Evolutionary conservation across 2,113 vertebrate species (phyloP), one percentile per base, ranked within the genome.

Genomic region (Synodontis membranacea): DNA sequence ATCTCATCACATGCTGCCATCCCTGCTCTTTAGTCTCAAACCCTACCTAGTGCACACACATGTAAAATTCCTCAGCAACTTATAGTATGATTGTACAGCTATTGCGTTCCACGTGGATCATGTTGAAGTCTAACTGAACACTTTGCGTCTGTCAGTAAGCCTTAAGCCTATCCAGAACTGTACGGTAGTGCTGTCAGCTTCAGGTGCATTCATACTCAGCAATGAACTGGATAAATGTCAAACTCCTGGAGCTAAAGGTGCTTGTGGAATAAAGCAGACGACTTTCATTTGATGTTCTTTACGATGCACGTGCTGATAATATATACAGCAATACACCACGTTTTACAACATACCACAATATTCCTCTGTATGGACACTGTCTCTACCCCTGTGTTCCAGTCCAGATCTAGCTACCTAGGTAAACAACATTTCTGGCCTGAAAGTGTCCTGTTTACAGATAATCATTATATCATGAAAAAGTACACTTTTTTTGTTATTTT

Each of bases 201-300:
- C 68, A 62, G 85, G 72, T 80, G 56, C 89, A 90, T 84, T 89
- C 85, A 90, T 86, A 89, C 89, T 87, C 90, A 56, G 80, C 83
- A 90, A 76, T 84, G 86, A 88, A 87, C 88, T 79, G 78, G 81
- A 82, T 92, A 93, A 94, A 93, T 91, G 91, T 92, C 91, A 93
- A 89, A 76, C 90, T 90, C 82, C 89, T 54, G 37, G 68, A 58
- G 58, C 79, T 66, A 68, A 62, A 83, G 70, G 74, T 87, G 82
- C 76, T 85, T 66, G 74, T 89, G 91, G 92, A 90, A 92, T 89
- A 90, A 90, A 93, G 89, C 14, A 90, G 89, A 90, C 86, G 75
- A 85, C 90, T 89, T 70, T 70, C 37, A 70, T 7, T 1, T 44
- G 4, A 23, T 46, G 70, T 25, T 28, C 39, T 23, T 74, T 44